Conservation (phyloP, 2,888 invertebrate genomes). For the Acronicta psi region DNA sequence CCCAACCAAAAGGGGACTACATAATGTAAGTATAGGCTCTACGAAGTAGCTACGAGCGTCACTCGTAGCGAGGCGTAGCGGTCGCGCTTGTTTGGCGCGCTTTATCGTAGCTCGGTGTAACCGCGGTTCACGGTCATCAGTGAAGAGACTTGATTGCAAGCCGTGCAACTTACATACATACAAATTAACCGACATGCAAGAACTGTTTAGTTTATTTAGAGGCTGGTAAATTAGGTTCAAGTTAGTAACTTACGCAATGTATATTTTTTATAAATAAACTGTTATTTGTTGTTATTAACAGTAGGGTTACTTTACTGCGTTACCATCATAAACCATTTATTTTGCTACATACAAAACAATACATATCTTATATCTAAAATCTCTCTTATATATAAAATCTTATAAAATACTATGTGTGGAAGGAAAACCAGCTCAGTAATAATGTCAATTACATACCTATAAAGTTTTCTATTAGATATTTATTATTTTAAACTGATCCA, state of each 20-base stretch:
- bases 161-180: constrained; percentile 63
- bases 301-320: no score
- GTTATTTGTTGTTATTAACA: no score
- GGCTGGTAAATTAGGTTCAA: constrained; percentile 15
- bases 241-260: neutral
- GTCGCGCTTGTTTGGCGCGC: constrained; percentile 66
- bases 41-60: constrained; percentile 56
- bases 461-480: no score
- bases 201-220: constrained; percentile 29
- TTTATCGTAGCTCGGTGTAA: constrained; percentile 69
- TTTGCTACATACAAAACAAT: no score
- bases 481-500: no score
- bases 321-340: no score
- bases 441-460: no score
- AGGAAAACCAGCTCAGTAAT: no score
- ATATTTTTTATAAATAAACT: no score
- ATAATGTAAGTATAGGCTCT: constrained; percentile 37
- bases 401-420: no score
- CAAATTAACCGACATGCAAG: constrained; percentile 22
- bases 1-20: constrained; percentile 29
- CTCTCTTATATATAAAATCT: no score
- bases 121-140: constrained; percentile 75
- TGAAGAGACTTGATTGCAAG: constrained; percentile 79
- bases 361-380: no score
- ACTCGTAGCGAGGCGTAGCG: constrained; percentile 61